Evolutionary conservation across 64 coral and sea anemone species (phyloP).

Genomic region (Pachyseris speciosa): DNA sequence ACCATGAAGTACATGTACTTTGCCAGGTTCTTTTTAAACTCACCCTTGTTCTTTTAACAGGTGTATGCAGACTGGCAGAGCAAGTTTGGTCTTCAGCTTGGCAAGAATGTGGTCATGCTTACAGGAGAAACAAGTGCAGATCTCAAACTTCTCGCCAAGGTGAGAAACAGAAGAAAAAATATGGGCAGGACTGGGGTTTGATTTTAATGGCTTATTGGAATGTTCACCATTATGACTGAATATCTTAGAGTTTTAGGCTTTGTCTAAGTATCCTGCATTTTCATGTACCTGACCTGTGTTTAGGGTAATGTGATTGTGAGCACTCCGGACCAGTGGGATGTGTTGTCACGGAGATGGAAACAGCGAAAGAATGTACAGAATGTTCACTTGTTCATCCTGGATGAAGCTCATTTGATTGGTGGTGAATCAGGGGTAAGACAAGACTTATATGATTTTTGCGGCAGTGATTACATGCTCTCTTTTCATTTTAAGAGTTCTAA

Average conservation of each 20-base stretch:
- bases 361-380: constrained; percentile 99
- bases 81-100: constrained; percentile 94
- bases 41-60: too few species aligned
- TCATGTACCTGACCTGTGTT: too few species aligned
- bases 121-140: constrained; percentile 99
- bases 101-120: constrained; percentile 95
- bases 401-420: constrained; percentile 96
- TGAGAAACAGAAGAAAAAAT: not conserved
- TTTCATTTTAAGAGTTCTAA: too few species aligned
- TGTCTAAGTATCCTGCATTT: too few species aligned
- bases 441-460: too few species aligned
- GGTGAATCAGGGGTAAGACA: constrained; percentile 93
- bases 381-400: constrained; percentile 94
- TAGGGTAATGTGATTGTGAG: constrained; percentile 96
- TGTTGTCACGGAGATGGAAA: constrained; percentile 97
- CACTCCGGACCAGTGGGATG: constrained; percentile 98
- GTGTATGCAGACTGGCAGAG: constrained; percentile 98
- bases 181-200: not conserved
- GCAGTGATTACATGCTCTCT: too few species aligned
- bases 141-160: constrained; percentile 97
- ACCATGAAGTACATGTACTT: too few species aligned
- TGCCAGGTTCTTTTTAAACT: too few species aligned
- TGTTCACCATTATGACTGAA: too few species aligned
- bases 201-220: too few species aligned
- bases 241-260: too few species aligned